Evolutionary conservation across 2,113 vertebrate species (phyloP).

Genomic region (Oreochromis spilurus): DNA sequence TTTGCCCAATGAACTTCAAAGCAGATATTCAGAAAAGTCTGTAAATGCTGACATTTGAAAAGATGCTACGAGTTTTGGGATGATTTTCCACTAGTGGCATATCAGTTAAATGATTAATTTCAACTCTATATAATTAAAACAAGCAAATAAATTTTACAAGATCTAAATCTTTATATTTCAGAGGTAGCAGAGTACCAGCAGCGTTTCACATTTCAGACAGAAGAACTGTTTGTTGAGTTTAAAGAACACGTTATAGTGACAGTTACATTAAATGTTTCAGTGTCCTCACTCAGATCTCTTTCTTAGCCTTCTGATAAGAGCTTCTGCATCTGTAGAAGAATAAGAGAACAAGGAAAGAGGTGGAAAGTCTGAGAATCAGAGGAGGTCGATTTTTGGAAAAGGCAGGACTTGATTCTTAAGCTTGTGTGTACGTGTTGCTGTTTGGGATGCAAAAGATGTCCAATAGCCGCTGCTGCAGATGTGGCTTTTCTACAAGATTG

Average conservation of each 20-base stretch:
- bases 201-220: background rate
- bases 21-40: background rate
- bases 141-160: background rate
- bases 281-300: background rate
- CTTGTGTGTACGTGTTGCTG: background rate
- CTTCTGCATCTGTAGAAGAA: background rate
- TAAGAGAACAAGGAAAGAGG: background rate
- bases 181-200: background rate
- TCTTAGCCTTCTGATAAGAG: background rate
- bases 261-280: background rate
- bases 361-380: background rate
- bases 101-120: background rate
- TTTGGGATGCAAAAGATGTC: constrained; percentile 22
- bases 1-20: background rate
- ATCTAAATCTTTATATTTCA: background rate
- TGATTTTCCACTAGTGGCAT: background rate
- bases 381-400: background rate
- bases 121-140: background rate
- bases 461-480: constrained; percentile 40
- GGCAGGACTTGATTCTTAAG: background rate
- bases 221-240: background rate
- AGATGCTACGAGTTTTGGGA: background rate
- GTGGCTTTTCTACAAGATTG: constrained; percentile 49
- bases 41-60: background rate
- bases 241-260: background rate